Evolutionary conservation across 2,113 vertebrate genomes (phyloP).

Genomic region (Candoia aspera): DNA sequence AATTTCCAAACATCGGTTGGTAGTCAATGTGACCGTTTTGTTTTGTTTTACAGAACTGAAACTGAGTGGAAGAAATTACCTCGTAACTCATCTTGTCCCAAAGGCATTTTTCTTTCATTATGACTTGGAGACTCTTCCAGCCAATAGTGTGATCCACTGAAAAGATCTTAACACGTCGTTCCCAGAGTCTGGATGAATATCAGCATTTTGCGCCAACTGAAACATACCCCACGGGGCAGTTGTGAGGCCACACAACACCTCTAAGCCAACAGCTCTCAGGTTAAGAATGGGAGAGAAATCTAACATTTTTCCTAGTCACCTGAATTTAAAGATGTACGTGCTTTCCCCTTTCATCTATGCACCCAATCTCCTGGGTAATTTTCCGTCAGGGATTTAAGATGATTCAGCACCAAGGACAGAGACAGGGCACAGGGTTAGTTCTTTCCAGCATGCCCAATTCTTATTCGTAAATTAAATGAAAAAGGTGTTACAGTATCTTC

Average conservation of each 20-base stretch:
- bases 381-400: background rate
- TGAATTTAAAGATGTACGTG: background rate
- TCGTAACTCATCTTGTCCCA: background rate
- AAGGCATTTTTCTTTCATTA: background rate
- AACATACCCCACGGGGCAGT: background rate
- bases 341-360: background rate
- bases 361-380: background rate
- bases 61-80: background rate
- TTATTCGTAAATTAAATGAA: background rate
- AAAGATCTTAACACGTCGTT: background rate
- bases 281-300: background rate
- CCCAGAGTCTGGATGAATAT: background rate
- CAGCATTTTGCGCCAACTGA: background rate
- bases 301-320: rapidly evolving
- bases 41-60: background rate
- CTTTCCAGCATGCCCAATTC: background rate
- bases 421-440: too few relatives aligned
- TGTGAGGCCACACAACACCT: background rate
- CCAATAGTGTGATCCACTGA: background rate
- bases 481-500: background rate
- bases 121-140: background rate
- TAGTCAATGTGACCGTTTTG: background rate
- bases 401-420: constrained; percentile 67
- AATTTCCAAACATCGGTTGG: background rate
- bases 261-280: too few relatives aligned